Evolutionary conservation across 2,888 invertebrate genomes (phyloP), one percentile per base, ranked within the genome.

Genomic region (Microplitis deprimator): DNA sequence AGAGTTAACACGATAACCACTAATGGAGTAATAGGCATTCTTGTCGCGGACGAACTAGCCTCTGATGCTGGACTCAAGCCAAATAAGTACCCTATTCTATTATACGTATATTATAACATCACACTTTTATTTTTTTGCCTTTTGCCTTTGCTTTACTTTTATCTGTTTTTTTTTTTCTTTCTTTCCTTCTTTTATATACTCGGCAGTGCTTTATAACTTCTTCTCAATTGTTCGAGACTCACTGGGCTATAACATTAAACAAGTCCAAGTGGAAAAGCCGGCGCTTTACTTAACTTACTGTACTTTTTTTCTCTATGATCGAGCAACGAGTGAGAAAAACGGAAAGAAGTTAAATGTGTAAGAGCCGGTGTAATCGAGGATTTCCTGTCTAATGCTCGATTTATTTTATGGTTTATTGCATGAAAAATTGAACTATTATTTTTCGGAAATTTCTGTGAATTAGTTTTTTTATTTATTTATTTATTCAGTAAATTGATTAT

Each of bases 21-120:
- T 89, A 89, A 89, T 88, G 85, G 87, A 87, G 86, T 87, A 88
- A 88, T 86, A 87, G 86, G 86, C 87, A 85, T 86, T 84, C 83
- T 76, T 76, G 77, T 77, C 79, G 80, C 82, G 75, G 79, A 68
- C 79, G n/a, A 4, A 13, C 73, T 67, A 61, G 77, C 69, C 79
- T 65, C 68, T 65, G 78, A 60, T 8, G 77, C 83, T 87, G 87
- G 87, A 86, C 83, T 77, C 61, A 77, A 74, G 87, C 87, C 88
- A 88, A 88, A 87, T 84, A 84, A 85, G 81, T 82, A 82, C 73
- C 82, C 80, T 29, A 29, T 29, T 29, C 29, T 16, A 62, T 62
- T 62, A n/a, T 20, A 62, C 20, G 20, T 16, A 17, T 17, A 62
- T n/a, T 62, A 16, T 62, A 62, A 62, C 62, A 17, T 16, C 16